phyloP scores from a whole-genome alignment of 2,797 vertebrate genomes.

The Cryptoprocta ferox region DNA sequence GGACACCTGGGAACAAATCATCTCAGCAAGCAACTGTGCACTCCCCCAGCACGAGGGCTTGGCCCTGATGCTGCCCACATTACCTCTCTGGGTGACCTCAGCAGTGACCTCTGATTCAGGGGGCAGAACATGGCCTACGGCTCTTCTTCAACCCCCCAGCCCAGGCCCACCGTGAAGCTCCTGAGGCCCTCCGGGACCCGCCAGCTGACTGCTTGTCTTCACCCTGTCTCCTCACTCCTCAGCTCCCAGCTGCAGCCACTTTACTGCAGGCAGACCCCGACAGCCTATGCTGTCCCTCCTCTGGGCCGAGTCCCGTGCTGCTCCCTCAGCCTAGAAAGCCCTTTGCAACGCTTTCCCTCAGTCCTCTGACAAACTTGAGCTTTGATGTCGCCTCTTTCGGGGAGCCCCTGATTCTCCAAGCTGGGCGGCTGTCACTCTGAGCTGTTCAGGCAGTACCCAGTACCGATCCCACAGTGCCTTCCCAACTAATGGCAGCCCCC shows the following conservation, averaged over 20 bases:
- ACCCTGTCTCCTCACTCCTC: background rate
- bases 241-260: background rate
- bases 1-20: background rate
- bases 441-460: background rate
- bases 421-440: background rate
- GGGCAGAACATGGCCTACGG: background rate
- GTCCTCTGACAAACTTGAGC: background rate
- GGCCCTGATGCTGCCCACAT: background rate
- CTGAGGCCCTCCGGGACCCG: background rate
- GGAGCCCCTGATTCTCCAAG: background rate
- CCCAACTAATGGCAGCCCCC: fast-evolving
- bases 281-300: background rate
- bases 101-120: background rate
- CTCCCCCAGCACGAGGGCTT: background rate
- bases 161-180: fast-evolving
- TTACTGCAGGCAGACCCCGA: fast-evolving
- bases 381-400: background rate
- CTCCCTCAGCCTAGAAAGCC: background rate
- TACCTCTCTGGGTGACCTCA: background rate
- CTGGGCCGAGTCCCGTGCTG: background rate
- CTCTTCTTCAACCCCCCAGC: background rate
- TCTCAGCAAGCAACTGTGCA: background rate
- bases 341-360: background rate
- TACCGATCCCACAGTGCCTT: background rate
- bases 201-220: background rate